Evolutionary conservation across 2,113 vertebrate genomes (phyloP).

Genomic region (Tetraodon nigroviridis): DNA sequence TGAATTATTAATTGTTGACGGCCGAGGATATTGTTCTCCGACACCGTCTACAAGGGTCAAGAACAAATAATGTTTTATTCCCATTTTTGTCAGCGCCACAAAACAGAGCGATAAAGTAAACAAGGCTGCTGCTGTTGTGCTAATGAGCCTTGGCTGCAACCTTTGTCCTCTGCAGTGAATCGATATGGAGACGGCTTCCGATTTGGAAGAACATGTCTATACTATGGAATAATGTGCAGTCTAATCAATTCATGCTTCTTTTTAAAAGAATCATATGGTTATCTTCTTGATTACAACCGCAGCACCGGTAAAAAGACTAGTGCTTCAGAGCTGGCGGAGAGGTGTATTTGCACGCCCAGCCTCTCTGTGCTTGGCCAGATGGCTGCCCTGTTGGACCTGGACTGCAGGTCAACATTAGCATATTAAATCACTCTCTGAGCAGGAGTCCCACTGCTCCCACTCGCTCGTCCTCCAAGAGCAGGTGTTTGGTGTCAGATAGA

Average conservation of each 20-base stretch:
- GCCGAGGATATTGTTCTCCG: constrained; percentile 9
- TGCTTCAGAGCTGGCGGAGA: neutral
- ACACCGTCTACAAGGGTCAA: constrained; percentile 9
- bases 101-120: constrained; percentile 15
- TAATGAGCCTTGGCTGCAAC: neutral
- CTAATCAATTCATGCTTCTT: neutral
- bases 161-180: neutral
- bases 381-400: constrained; percentile 55
- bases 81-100: neutral
- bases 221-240: neutral
- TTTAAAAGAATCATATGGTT: no score
- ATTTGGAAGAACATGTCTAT: neutral
- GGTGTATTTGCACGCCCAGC: constrained; percentile 46
- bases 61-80: constrained; percentile 8
- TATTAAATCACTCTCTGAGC: constrained; percentile 51
- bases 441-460: constrained; percentile 35
- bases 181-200: neutral
- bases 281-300: no score
- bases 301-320: no score
- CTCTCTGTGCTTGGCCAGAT: constrained; percentile 54
- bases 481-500: constrained; percentile 1
- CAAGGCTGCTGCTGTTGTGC: neutral
- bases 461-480: constrained; percentile 18
- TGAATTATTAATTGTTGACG: constrained; percentile 35
- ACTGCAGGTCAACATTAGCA: constrained; percentile 61